Conservation (phyloP, 2,888 invertebrate species). For the Leptarthrus brevirostris region DNA sequence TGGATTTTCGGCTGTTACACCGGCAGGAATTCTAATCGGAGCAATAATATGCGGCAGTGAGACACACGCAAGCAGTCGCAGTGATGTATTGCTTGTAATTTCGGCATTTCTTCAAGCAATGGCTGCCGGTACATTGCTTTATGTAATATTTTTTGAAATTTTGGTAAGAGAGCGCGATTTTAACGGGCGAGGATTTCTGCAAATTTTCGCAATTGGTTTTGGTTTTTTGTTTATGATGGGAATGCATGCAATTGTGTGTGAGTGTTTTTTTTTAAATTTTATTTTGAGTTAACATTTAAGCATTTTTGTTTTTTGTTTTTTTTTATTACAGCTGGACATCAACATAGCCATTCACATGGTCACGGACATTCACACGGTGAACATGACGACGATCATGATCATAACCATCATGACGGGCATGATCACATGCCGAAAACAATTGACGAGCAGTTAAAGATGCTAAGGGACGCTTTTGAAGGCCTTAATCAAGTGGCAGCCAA, state of each 20-base stretch:
- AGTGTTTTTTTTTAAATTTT: neutral
- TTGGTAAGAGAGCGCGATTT: conserved; percentile 69
- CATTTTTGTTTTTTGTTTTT: neutral
- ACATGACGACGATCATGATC: neutral
- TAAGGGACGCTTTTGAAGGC: neutral
- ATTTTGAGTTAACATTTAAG: neutral
- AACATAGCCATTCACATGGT: conserved; percentile 40
- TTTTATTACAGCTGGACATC: conserved; percentile 31
- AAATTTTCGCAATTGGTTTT: conserved; percentile 5
- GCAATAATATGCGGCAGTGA: conserved; percentile 73
- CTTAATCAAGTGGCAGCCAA: neutral
- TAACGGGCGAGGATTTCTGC: conserved; percentile 1
- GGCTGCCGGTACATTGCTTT: conserved; percentile 93
- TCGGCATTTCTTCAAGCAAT: conserved; percentile 82
- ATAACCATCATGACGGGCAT: neutral
- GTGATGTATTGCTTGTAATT: conserved; percentile 71
- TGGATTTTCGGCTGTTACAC: conserved; percentile 84
- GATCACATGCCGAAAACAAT: conserved; percentile 4
- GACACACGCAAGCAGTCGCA: conserved; percentile 52
- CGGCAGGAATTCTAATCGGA: conserved; percentile 82
- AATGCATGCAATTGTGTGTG: conserved; percentile 11
- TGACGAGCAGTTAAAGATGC: conserved; percentile 20
- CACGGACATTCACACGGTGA: conserved; percentile 6
- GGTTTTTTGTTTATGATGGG: conserved; percentile 20
- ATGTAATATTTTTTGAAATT: conserved; percentile 96